Percentiles rank a stretch among this genome's conserved stretches.
Evolutionary conservation across 2,113 vertebrate genomes (phyloP).

Genomic region (Elanus axillaris): DNA sequence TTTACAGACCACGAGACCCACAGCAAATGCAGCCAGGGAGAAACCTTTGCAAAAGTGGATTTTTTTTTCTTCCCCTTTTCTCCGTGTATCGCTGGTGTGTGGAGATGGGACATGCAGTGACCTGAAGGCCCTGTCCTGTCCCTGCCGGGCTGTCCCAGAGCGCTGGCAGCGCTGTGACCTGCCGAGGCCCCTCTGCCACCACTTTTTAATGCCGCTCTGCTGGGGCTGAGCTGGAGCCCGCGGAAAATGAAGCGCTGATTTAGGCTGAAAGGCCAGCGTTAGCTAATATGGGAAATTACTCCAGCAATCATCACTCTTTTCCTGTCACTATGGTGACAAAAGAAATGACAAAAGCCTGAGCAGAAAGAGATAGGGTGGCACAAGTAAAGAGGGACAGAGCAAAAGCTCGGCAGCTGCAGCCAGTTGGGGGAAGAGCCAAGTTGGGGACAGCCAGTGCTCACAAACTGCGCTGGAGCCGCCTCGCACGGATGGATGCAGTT

Average conservation of each 20-base stretch:
- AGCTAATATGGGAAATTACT: constrained; percentile 44
- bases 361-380: not conserved
- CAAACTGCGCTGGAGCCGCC: not conserved
- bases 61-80: not conserved
- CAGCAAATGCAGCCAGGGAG: not conserved
- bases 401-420: not conserved
- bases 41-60: not conserved
- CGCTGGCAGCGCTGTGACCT: rapidly evolving
- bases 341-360: constrained; percentile 29
- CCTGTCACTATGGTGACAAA: constrained; percentile 53
- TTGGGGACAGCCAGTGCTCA: not conserved
- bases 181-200: rapidly evolving
- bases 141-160: not conserved
- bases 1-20: not conserved
- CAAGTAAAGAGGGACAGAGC: not conserved
- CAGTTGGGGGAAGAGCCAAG: rapidly evolving
- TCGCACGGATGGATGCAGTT: rapidly evolving
- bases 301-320: constrained; percentile 45
- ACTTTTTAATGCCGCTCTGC: rapidly evolving
- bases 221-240: not conserved
- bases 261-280: not conserved
- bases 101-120: not conserved
- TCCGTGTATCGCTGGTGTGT: not conserved
- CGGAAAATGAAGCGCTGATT: not conserved
- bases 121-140: not conserved